phyloP scores from a whole-genome alignment of 1,140 invertebrate species.

The Drosophila busckii region DNA sequence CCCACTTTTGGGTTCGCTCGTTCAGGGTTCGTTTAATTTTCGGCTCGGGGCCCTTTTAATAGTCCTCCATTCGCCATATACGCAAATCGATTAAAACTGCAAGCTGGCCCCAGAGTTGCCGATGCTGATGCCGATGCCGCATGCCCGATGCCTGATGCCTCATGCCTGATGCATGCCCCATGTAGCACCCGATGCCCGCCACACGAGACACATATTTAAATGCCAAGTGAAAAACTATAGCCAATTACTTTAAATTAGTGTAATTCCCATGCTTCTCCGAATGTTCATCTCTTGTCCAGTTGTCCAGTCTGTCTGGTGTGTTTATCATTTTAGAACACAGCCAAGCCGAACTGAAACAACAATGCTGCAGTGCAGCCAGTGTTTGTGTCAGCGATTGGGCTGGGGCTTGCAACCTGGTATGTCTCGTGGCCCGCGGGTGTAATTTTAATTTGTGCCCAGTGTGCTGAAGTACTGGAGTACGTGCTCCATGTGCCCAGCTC shows the following conservation, averaged over 20 bases:
- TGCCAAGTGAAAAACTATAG: slow-evolving; percentile 76
- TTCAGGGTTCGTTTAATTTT: slow-evolving; percentile 69
- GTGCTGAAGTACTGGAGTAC: slow-evolving; percentile 19
- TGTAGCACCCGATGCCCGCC: slow-evolving; percentile 10
- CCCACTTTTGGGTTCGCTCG: slow-evolving; percentile 71
- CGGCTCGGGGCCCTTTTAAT: slow-evolving; percentile 62
- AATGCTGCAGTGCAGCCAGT: slow-evolving; percentile 2
- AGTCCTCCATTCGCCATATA: slow-evolving; percentile 74
- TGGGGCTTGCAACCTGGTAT: no score
- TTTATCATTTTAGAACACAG: slow-evolving; percentile 72
- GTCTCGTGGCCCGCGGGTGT: slow-evolving; percentile 75
- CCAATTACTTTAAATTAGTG: slow-evolving; percentile 79
- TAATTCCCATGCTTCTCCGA: slow-evolving; percentile 70
- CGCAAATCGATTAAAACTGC: slow-evolving; percentile 78
- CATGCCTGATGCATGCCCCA: neutral
- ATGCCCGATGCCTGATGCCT: slow-evolving; percentile 8
- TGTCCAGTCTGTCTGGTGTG: slow-evolving; percentile 5
- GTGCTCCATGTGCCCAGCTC: slow-evolving; percentile 26
- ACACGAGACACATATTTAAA: slow-evolving; percentile 61
- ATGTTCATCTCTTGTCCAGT: slow-evolving; percentile 3
- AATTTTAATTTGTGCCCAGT: slow-evolving; percentile 73
- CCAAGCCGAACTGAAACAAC: slow-evolving; percentile 13
- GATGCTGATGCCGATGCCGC: neutral
- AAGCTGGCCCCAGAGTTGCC: no score
- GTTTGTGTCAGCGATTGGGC: slow-evolving; percentile 8